A percentile compares a stretch with the other conserved stretches of the same genome.
phyloP scores from a whole-genome alignment of 2,113 vertebrate species.

The Bombycilla garrulus region DNA sequence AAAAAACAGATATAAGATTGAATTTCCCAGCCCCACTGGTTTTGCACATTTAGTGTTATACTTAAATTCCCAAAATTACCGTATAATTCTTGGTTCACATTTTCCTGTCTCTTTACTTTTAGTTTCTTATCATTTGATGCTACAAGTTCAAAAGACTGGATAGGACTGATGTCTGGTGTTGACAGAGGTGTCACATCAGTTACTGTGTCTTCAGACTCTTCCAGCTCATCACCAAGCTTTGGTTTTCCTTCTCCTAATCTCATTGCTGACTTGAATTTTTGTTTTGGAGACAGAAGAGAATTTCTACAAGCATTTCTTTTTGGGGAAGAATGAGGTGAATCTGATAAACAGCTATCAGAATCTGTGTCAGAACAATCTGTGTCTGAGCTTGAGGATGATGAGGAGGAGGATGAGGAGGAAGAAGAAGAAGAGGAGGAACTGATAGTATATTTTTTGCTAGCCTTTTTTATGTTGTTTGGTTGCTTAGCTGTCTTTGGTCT shows the following conservation, averaged over 20 bases:
- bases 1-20: slow-evolving; percentile 5
- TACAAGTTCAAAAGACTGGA: slow-evolving; percentile 79
- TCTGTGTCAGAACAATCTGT: slow-evolving; percentile 76
- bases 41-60: slow-evolving; percentile 11
- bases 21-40: not conserved
- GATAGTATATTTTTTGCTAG: slow-evolving; percentile 60
- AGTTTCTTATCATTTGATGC: slow-evolving; percentile 72
- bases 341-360: slow-evolving; percentile 62
- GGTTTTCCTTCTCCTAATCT: slow-evolving; percentile 44
- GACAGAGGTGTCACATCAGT: slow-evolving; percentile 90
- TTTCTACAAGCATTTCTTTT: slow-evolving; percentile 40
- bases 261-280: slow-evolving; percentile 44
- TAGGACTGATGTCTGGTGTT: slow-evolving; percentile 84
- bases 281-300: slow-evolving; percentile 63
- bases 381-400: slow-evolving; percentile 72
- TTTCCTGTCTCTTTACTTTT: slow-evolving; percentile 75
- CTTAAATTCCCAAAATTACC: slow-evolving; percentile 58
- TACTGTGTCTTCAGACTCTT: slow-evolving; percentile 85
- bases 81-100: slow-evolving; percentile 70
- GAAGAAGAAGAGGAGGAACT: slow-evolving; percentile 67
- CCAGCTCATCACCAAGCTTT: slow-evolving; percentile 19
- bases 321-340: slow-evolving; percentile 57
- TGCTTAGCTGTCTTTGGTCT: slow-evolving; percentile 67
- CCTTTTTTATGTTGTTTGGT: slow-evolving; percentile 71
- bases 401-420: slow-evolving; percentile 56